A percentile compares a stretch with the other conserved stretches of the same genome.
These are phyloP conservation scores for Ibycter americanus DNA, from an alignment of 2,797 vertebrate species.

Conservation along the genomic window DNA sequence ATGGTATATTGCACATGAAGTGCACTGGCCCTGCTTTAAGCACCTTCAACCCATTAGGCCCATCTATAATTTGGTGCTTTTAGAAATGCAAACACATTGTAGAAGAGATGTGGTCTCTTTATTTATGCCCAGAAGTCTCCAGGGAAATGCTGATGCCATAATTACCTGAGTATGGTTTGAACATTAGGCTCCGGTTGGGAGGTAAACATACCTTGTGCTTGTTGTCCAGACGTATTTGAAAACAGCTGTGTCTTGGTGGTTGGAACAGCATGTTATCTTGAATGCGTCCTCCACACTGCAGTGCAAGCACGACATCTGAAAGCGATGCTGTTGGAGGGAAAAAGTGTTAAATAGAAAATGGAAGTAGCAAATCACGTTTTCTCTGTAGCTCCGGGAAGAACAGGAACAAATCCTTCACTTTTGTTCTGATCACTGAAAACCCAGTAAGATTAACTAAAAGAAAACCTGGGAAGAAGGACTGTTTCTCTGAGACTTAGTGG, in stretches of 20 bases:
- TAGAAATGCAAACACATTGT: constrained; percentile 4
- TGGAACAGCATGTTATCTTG: not conserved
- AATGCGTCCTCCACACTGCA: not conserved
- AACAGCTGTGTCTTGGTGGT: not conserved
- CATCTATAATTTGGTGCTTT: constrained; percentile 63
- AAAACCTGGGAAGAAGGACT: not conserved
- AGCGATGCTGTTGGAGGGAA: not conserved
- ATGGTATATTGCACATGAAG: constrained; percentile 54
- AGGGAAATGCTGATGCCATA: constrained; percentile 47
- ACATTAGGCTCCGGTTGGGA: not conserved
- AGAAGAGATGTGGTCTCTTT: constrained; percentile 34
- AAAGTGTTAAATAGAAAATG: not conserved
- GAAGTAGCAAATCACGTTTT: not conserved
- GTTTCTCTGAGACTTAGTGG: not conserved
- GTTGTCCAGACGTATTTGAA: not conserved
- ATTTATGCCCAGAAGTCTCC: constrained; percentile 9
- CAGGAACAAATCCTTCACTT: not conserved
- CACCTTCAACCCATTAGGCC: constrained; percentile 67
- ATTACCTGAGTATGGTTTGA: constrained; percentile 33
- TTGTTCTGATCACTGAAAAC: not conserved
- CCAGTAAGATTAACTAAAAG: not conserved
- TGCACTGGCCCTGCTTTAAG: constrained; percentile 45
- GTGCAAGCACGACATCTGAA: not conserved
- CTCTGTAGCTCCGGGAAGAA: not conserved
- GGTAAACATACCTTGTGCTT: not conserved